Conservation (phyloP, 2,797 vertebrate species). For the Adrianichthys oophorus region DNA sequence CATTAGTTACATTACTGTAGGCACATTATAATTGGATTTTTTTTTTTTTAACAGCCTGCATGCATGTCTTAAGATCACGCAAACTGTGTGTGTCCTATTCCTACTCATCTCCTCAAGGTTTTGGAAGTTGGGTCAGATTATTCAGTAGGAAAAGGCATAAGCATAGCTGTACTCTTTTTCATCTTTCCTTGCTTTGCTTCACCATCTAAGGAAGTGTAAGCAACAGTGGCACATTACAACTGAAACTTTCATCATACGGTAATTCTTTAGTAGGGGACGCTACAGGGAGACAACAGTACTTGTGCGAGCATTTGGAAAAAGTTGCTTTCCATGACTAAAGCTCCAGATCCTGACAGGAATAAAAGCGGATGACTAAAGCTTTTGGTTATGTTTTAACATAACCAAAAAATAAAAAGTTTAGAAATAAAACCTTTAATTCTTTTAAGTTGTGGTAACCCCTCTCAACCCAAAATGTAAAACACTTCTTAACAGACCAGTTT, state of each 20-base stretch:
- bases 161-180: conserved; percentile 8
- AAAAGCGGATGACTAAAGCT: conserved; percentile 34
- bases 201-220: conserved; percentile 23
- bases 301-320: conserved; percentile 40
- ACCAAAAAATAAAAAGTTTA: conserved; percentile 31
- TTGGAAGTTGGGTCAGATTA: conserved; percentile 43
- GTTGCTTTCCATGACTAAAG: conserved; percentile 17
- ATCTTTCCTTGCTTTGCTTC: conserved; percentile 7
- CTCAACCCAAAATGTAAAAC: conserved; percentile 29
- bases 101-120: conserved; percentile 23
- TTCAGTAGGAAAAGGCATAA: conserved; percentile 25
- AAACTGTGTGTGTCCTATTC: conserved; percentile 8
- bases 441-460: conserved; percentile 15
- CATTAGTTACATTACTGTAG: not conserved
- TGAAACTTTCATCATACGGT: conserved; percentile 55
- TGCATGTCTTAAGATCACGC: conserved; percentile 5
- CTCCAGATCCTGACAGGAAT: conserved; percentile 28
- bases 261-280: conserved; percentile 47
- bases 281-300: conserved; percentile 37
- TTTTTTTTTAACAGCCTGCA: too few relatives aligned
- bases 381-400: too few relatives aligned
- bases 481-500: conserved; percentile 60
- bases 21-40: not conserved
- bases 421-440: conserved; percentile 25
- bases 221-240: conserved; percentile 24